Evolutionary conservation across 2,888 invertebrate genomes (phyloP), one percentile per base, ranked within the genome.

Genomic region (Blastobasis adustella): DNA sequence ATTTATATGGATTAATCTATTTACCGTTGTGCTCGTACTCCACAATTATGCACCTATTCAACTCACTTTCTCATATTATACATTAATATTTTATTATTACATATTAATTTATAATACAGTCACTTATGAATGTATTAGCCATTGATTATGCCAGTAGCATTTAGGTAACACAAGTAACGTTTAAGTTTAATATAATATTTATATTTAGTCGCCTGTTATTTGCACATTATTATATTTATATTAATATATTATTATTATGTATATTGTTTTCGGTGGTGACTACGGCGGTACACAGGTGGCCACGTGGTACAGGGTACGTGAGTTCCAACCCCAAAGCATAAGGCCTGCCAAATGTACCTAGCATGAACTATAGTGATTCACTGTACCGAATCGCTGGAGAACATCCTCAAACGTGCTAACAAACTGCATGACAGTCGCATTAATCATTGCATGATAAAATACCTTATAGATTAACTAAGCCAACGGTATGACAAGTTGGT

Each of bases 271-370:
- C 87, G 86, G 87, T 88, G 86, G 82, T 76, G 86, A 71, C 72
- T 73, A 74, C 72, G 73, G 69, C 76, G 75, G 65, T 69, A 81
- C 73, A 76, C 92, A 95, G 95, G 95, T 95, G 92, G 95, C 95
- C 89, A 93, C 93, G 90, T 95, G 95, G 95, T 95, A 93, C 92
- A 93, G 95, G 95, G 95, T 95, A 95, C 91, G 95, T 94, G 89
- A 61, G 48, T 60, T 62, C 65, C 66, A 66, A 67, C 60, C 62
- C 57, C 42, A 47, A 58, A 49, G 39, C 45, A 8, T 40, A 45
- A 40, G 37, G 45, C 46, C 48, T 50, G 50, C 45, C 6, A 48
- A 45, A 37, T 37, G 37, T 40, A 39, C 41, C 51, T 47, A 69
- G 76, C 77, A 75, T 76, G 73, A 67, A 63, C 69, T 69, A 66